Evolutionary conservation across 64 coral and sea anemone genomes (phyloP).

Genomic region (Trachythela sp.): DNA sequence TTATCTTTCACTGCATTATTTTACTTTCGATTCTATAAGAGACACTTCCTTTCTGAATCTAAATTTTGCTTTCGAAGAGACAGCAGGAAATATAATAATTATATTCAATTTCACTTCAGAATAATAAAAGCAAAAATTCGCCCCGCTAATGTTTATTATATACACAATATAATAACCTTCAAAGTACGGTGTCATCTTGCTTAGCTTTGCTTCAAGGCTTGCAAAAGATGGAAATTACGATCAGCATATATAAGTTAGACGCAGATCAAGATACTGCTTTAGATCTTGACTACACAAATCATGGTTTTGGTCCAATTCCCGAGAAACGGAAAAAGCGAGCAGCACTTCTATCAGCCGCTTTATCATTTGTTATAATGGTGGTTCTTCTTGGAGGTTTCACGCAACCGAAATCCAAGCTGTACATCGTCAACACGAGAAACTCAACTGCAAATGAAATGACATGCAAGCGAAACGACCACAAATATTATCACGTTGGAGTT

Average conservation of each 20-base stretch:
- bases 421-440: background rate
- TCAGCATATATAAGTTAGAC: background rate
- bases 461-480: background rate
- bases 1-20: no score
- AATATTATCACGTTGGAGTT: background rate
- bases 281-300: background rate
- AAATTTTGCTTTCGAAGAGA: no score
- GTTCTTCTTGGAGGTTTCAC: background rate
- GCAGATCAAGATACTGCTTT: background rate
- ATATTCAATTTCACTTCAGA: no score
- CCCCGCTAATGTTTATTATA: no score
- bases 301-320: background rate
- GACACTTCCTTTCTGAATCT: no score
- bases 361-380: background rate
- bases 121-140: no score
- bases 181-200: no score
- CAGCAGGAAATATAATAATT: no score
- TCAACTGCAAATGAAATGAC: background rate
- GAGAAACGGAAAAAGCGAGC: background rate
- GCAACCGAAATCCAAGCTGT: background rate
- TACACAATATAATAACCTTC: no score
- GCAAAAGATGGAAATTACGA: no score
- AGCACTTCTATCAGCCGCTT: background rate
- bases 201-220: no score
- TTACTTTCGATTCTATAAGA: no score